Conservation (phyloP, 2,888 invertebrate species). For the Drosophila pegasa region DNA sequence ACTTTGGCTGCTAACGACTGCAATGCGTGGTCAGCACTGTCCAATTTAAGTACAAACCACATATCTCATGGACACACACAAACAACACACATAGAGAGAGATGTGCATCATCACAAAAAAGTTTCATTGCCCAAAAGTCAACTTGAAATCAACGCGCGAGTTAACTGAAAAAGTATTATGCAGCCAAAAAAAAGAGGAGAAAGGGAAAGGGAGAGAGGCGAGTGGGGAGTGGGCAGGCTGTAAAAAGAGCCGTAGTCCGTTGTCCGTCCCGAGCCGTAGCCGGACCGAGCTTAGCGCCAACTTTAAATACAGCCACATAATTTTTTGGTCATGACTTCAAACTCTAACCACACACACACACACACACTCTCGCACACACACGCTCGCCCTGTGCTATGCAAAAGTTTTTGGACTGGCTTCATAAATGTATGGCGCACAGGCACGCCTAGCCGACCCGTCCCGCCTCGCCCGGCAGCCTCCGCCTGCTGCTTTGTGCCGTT, state of each 20-base stretch:
- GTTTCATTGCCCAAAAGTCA: slow-evolving; percentile 63
- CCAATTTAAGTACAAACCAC: slow-evolving; percentile 53
- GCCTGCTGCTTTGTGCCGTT: slow-evolving; percentile 8
- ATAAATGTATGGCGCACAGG: slow-evolving; percentile 56
- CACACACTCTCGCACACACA: slow-evolving; percentile 15
- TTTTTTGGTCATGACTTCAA: slow-evolving; percentile 75
- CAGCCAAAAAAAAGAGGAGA: slow-evolving; percentile 30
- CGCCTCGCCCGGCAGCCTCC: neutral
- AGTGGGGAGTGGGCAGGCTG: neutral
- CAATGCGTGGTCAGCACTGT: slow-evolving; percentile 58
- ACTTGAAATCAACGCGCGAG: slow-evolving; percentile 72
- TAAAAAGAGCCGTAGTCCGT: slow-evolving; percentile 28
- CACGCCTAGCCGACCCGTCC: neutral
- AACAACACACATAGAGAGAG: slow-evolving; percentile 12
- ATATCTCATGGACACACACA: slow-evolving; percentile 36
- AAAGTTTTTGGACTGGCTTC: slow-evolving; percentile 73
- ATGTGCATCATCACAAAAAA: slow-evolving; percentile 37
- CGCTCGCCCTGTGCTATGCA: slow-evolving; percentile 37
- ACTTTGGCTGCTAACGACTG: slow-evolving; percentile 53
- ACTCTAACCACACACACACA: slow-evolving; percentile 36
- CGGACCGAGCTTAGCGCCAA: slow-evolving; percentile 58
- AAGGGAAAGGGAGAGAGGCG: neutral
- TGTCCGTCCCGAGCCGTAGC: slow-evolving; percentile 31
- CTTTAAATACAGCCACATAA: slow-evolving; percentile 78
- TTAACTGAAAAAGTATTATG: slow-evolving; percentile 79